These are phyloP conservation scores for Maniola jurtina DNA, from an alignment of 1,140 invertebrate species.

Conservation along the genomic window DNA sequence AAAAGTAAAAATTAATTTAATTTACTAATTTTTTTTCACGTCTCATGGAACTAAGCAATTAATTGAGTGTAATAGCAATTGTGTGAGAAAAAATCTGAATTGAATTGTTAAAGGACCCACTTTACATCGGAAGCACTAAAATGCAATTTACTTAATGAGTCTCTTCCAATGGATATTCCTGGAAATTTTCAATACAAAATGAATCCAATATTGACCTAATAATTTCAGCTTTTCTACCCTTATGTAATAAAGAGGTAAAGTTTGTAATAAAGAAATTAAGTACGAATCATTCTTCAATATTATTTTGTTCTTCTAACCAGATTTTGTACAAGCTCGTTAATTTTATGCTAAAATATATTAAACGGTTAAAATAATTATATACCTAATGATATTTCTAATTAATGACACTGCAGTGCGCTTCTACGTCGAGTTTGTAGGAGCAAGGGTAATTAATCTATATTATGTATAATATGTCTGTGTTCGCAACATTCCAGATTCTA, in stretches of 20 bases:
- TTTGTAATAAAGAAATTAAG: too few species aligned
- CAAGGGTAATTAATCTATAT: conserved; percentile 1
- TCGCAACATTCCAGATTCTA: background rate
- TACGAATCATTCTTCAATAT: too few species aligned
- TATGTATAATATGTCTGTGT: background rate
- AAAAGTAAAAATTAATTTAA: too few species aligned
- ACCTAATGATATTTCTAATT: background rate
- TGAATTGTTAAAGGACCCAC: background rate
- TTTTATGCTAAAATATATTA: too few species aligned
- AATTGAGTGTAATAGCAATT: background rate
- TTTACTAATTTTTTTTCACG: too few species aligned
- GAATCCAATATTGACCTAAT: background rate
- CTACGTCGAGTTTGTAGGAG: background rate
- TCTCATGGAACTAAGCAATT: background rate
- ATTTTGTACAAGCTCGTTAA: too few species aligned
- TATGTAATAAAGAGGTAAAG: too few species aligned
- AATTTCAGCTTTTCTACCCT: too few species aligned
- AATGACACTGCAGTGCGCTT: background rate
- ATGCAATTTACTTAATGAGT: conserved; percentile 1
- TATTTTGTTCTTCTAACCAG: background rate
- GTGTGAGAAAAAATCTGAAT: background rate
- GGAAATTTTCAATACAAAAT: background rate
- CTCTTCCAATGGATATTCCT: background rate
- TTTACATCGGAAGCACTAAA: background rate
- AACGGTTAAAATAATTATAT: background rate